These are phyloP conservation scores for Bombus sibiricus DNA, from an alignment of 1,140 invertebrate genomes.

Conservation along the genomic window DNA sequence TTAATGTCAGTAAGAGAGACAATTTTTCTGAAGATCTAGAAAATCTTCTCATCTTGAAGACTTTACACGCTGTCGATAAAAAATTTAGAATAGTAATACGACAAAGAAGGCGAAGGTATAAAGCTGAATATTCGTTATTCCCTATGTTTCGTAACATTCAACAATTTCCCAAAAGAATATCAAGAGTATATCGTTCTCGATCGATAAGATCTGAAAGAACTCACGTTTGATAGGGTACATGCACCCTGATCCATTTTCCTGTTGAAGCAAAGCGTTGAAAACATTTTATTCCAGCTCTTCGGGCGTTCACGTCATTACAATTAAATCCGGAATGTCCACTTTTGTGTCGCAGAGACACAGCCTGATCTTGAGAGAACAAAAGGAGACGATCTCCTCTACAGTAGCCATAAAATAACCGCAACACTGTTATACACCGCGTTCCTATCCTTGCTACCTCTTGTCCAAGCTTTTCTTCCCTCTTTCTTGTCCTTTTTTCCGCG, in stretches of 20 bases:
- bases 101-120: too few species aligned
- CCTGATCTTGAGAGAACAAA: slow-evolving; percentile 6
- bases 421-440: slow-evolving; percentile 24
- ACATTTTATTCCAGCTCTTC: not conserved
- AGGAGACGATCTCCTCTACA: not conserved
- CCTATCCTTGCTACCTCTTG: not conserved
- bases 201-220: not conserved
- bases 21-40: too few species aligned
- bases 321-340: slow-evolving; percentile 35
- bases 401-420: slow-evolving; percentile 50
- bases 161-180: too few species aligned
- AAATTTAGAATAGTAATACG: too few species aligned
- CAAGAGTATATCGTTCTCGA: not conserved
- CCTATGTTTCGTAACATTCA: too few species aligned
- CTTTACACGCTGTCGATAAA: too few species aligned
- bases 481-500: not conserved
- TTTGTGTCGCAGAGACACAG: not conserved
- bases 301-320: not conserved
- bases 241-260: not conserved
- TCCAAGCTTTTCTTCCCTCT: not conserved
- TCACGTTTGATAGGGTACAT: too few species aligned
- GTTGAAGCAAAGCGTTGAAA: not conserved
- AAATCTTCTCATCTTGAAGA: not conserved
- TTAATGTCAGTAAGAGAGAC: not conserved
- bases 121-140: too few species aligned